Percentiles rank a stretch among this genome's conserved stretches.
These are phyloP conservation scores for Eretmochelys imbricata DNA, from an alignment of 2,113 vertebrate genomes.

Conservation along the genomic window DNA sequence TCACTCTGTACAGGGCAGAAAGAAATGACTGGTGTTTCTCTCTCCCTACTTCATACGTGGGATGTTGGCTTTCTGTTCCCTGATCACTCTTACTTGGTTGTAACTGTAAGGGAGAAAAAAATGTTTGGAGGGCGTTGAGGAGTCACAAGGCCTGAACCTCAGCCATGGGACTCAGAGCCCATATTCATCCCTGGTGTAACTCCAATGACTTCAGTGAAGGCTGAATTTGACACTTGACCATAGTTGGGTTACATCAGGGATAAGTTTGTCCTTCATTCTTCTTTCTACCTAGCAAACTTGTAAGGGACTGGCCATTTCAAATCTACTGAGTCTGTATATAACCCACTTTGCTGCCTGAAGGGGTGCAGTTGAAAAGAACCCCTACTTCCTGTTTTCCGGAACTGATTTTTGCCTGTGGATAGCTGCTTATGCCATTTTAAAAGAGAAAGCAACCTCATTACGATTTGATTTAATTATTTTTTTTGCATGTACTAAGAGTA, in stretches of 20 bases:
- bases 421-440: neutral
- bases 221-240: neutral
- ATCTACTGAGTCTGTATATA: accelerated
- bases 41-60: neutral
- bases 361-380: neutral
- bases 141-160: neutral
- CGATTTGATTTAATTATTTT: neutral
- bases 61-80: neutral
- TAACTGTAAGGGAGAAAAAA: neutral
- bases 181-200: neutral
- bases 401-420: neutral
- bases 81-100: neutral
- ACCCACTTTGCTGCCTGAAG: neutral
- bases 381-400: neutral
- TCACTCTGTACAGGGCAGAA: neutral
- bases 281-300: neutral
- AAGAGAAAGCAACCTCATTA: neutral
- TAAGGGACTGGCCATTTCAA: neutral
- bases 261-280: neutral
- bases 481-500: neutral
- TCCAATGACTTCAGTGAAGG: neutral
- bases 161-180: neutral
- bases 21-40: neutral
- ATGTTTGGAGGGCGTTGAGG: neutral
- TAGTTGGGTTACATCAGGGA: neutral